Evolutionary conservation across 2,113 vertebrate species (phyloP).

Genomic region (Pituophis catenifer): DNA sequence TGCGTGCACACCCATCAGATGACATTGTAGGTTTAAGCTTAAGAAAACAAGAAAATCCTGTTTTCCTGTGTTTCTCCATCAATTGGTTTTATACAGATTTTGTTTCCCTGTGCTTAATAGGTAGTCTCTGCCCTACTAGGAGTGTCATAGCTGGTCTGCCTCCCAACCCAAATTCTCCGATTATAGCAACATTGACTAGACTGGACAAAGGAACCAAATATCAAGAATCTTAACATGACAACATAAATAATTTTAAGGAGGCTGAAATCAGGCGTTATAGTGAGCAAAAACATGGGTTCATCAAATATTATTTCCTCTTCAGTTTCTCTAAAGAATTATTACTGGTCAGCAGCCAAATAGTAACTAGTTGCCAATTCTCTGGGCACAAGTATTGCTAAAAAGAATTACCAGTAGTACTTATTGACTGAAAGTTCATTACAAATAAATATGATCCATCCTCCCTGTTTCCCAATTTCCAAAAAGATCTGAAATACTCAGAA

Average conservation of each 20-base stretch:
- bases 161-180: background rate
- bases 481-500: background rate
- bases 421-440: background rate
- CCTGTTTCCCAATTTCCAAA: background rate
- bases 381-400: background rate
- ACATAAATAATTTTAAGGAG: background rate
- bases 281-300: background rate
- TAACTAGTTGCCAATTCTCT: background rate
- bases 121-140: background rate
- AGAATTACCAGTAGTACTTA: background rate
- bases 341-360: background rate
- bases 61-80: background rate
- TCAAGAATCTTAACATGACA: background rate
- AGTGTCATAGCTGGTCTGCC: background rate
- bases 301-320: background rate
- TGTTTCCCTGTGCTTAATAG: background rate
- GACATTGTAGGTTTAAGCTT: background rate
- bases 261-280: background rate
- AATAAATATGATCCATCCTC: background rate
- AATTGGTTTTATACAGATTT: background rate
- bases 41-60: background rate
- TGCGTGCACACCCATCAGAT: background rate
- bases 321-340: background rate
- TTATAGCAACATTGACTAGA: background rate
- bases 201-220: background rate